Base-by-base conservation (phyloP, 2,888 invertebrate genomes). In the Pteria penguin region DNA sequence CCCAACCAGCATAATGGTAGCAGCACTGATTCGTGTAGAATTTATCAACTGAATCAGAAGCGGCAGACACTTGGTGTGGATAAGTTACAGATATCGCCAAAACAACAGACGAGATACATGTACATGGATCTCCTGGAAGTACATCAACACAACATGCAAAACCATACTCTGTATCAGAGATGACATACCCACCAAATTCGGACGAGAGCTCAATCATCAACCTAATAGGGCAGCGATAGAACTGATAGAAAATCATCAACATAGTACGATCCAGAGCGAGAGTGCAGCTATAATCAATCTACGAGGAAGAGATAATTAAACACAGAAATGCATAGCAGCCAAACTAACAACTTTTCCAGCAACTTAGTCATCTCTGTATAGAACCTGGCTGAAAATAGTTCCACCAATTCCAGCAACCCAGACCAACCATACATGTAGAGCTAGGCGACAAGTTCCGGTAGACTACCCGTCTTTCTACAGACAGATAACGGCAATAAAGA, bases 71-170 rank as follows among this genome's bases (percentile, higher is more conserved):
- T 52, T 63, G n/a, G 22, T 57, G 33, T 63, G 33, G 63, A 72
- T 63, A 55, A 57, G 72, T 18, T 72, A 63, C 55, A 55, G 45
- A 31, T 63, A 57, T 27, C n/a, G 65, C 2, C 63, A 72, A 33
- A 72, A 72, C 32, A 72, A 72, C 63, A 63, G 63, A n/a, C 33
- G 55, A 63, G 72, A 72, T 31, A 63, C 72, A 27, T 70, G 70
- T n/a, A n/a, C n/a, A n/a, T 72, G 72, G 63, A 55, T 63, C 5
- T 72, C 72, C 18, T 72, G 33, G 65, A 72, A 72, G 26, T 72
- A 63, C n/a, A 33, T 54, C 11, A 14, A 55, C 11, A n/a, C 1
- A 4, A 72, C 26, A 14, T 72, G 72, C 33, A 72, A 54, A 55
- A 63, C 72, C 18, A 72, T 63, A 11, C 54, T 63, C 31, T 72